Evolutionary conservation across 1,140 invertebrate species (phyloP), one percentile per base, ranked within the genome.

Genomic region (Ectropis grisescens): DNA sequence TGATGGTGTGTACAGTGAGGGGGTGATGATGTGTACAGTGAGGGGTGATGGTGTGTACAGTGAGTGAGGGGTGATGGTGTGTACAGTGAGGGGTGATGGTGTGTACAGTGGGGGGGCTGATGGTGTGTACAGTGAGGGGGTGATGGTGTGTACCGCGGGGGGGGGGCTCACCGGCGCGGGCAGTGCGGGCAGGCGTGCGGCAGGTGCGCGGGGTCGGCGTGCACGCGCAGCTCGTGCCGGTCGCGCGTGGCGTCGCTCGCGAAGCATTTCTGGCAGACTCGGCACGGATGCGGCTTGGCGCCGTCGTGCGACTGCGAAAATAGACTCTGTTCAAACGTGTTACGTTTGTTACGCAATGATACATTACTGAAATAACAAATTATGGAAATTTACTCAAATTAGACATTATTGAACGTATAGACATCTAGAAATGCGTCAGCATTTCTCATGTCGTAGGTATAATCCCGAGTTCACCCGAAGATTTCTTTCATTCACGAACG

Each of bases 261-360:
- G 47, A 79, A 79, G 2, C 41, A 58, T 1, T 69, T 53, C 15
- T 61, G 69, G 22, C 74, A 79, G 0, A 42, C 45, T 0, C 42
- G 13, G 28, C 74, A 76, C 14, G 60, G 54, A 34, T 42, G 60
- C 1, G 67, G 70, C 28, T 75, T 76, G 2, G 58, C 39, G 0
- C 57, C 48, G 33, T 53, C 74, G 53, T 79, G 74, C 0, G 69
- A 75, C 74, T 79, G 47, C 36, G n/a, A 37, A n/a, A 19, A 19
- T n/a, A n/a, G n/a, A n/a, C n/a, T n/a, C n/a, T n/a, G 19, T 5
- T 4, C 19, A 9, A 22, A 9, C 4, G 9, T 22, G 19, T 22
- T 9, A 22, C 19, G 19, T 22, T 22, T 22, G 19, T 9, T 22
- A 22, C 19, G 4, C 9, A 9, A 22, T 22, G 9, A 9, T 22